A percentile compares a stretch with the other conserved stretches of the same genome.
Conservation (phyloP, 2,113 vertebrate genomes). For the Tapirus terrestris region DNA sequence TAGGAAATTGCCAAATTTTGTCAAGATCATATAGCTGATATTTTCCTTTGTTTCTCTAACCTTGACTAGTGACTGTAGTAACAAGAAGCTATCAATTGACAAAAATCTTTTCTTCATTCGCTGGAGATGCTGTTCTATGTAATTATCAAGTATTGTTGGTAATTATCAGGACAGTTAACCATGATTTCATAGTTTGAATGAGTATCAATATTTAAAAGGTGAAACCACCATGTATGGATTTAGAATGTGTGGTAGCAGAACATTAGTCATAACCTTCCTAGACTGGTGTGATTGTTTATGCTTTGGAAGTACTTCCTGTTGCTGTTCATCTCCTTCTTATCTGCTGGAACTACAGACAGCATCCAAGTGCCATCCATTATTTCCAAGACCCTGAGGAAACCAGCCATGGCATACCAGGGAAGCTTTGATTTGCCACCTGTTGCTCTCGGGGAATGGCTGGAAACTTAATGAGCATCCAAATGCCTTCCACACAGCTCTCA, state of each 20-base stretch:
- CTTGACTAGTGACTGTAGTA: not conserved
- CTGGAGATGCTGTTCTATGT: not conserved
- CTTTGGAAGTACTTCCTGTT: constrained; percentile 81
- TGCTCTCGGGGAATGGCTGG: constrained; percentile 81
- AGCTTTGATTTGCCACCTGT: constrained; percentile 84
- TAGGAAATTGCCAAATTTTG: not conserved
- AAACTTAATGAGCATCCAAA: constrained; percentile 82
- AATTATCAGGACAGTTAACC: not conserved
- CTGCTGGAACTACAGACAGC: constrained; percentile 53
- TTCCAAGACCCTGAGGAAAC: constrained; percentile 79
- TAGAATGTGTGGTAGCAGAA: constrained; percentile 20
- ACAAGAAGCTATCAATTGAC: not conserved
- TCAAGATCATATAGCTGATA: not conserved
- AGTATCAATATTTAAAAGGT: not conserved
- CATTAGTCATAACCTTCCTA: constrained; percentile 8
- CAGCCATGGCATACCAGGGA: constrained; percentile 76
- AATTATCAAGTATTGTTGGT: not conserved
- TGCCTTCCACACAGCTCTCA: constrained; percentile 73
- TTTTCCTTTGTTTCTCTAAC: not conserved
- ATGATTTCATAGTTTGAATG: constrained; percentile 44
- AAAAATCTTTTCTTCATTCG: not conserved
- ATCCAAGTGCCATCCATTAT: constrained; percentile 65
- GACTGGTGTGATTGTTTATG: constrained; percentile 60
- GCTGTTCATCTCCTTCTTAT: constrained; percentile 57
- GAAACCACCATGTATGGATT: constrained; percentile 37